Base-by-base conservation (phyloP, 2,888 invertebrate species). In the Chrysodeixis includens region DNA sequence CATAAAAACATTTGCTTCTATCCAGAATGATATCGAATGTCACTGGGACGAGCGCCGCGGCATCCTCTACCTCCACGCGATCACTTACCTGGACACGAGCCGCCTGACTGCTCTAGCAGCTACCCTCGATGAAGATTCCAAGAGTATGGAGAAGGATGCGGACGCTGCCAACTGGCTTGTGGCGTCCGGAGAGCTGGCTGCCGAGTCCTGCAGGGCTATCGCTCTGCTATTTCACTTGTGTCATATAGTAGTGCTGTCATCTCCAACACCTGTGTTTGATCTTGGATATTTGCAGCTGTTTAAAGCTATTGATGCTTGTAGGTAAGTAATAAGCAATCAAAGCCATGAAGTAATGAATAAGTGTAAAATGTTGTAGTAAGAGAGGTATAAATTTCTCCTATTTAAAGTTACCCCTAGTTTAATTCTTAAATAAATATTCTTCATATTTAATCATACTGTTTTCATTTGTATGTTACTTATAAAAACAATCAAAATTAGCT, bases 151-250 rank as follows among this genome's bases (percentile, higher is more conserved):
- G 32, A 91, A 92, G 51, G 94, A 94, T 73, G 93, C 93, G 0
- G 94, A 94, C 58, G 89, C 93, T 10, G 88, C 91, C 0, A 88
- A 97, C 86, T 98, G 97, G 92, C 93, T 97, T 61, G 96, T 96
- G 49, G 95, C 97, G 0, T 90, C 93, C 0, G 95, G 95, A 0
- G 94, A 95, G 68, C 85, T 95, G 40, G 92, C 95, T 0, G 85
- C 90, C 0, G 95, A 95, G 16, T 89, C 95, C 1, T 97, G 98
- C 18, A 96, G 97, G 81, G 96, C 96, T 51, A 92, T 99, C 61
- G 95, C 98, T 1, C 94, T 98, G 69, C 93, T 98, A 16, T 97
- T 98, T 86, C 97, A 97, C 81, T 92, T 98, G 53, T 98, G 98
- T 69, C 98, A 98, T 84, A 96, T 98, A 70, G 95, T 98, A 18